Evolutionary conservation across 2,888 invertebrate genomes (phyloP).

Genomic region (Trissolcus brochymenae): DNA sequence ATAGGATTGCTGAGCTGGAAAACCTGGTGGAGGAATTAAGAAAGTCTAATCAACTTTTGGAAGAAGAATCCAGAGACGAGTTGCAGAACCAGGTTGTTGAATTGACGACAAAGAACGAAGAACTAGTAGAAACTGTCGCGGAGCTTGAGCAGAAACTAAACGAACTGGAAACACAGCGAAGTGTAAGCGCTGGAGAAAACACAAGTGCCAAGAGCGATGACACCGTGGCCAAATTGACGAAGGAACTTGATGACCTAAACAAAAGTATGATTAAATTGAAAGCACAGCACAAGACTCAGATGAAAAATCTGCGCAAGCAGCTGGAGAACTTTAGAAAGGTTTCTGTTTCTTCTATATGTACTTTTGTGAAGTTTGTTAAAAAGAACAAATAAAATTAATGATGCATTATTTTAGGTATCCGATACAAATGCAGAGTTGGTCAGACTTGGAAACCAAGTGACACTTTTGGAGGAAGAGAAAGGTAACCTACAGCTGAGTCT

Average conservation of each 20-base stretch:
- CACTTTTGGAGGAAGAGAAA: conserved; percentile 93
- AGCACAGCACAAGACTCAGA: conserved; percentile 83
- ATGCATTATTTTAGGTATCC: conserved; percentile 78
- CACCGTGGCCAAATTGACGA: conserved; percentile 79
- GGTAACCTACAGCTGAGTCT: conserved; percentile 91
- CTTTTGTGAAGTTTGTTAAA: not conserved
- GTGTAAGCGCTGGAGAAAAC: conserved; percentile 60
- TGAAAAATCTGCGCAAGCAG: conserved; percentile 87
- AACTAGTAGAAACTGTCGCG: conserved; percentile 64
- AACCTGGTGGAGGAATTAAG: conserved; percentile 71
- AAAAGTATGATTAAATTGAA: conserved; percentile 87
- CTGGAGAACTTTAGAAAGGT: conserved; percentile 75
- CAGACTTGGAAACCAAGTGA: conserved; percentile 84
- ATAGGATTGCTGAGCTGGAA: conserved; percentile 77
- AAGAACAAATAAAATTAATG: not conserved
- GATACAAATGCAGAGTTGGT: conserved; percentile 84
- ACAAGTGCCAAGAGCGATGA: conserved; percentile 65
- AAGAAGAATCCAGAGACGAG: conserved; percentile 68
- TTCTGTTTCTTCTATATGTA: too few species aligned
- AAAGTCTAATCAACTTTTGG: conserved; percentile 67
- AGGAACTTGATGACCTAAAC: conserved; percentile 85
- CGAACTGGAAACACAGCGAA: conserved; percentile 66
- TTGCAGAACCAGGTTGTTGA: conserved; percentile 66
- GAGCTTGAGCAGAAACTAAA: conserved; percentile 67
- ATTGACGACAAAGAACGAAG: conserved; percentile 66